Conservation (phyloP, 1,140 invertebrate genomes). For the Aphaenogaster rudis region DNA sequence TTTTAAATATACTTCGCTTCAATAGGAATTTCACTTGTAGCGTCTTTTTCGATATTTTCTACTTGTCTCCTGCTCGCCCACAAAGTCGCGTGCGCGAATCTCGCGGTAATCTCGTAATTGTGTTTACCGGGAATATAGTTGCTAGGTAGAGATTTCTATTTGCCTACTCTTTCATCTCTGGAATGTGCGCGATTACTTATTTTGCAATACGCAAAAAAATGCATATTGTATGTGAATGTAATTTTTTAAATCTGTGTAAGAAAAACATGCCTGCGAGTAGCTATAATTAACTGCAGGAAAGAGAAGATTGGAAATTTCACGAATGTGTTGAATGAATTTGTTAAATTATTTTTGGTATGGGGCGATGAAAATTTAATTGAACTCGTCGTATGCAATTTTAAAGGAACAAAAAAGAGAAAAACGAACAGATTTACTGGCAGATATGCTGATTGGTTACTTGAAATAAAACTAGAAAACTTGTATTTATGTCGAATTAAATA, state of each 20-base stretch:
- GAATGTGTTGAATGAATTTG: not conserved
- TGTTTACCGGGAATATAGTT: conserved; percentile 53
- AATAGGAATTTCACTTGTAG: conserved; percentile 1
- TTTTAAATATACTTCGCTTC: not conserved
- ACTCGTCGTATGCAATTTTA: not conserved
- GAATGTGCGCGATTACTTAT: conserved; percentile 56
- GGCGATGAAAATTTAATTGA: not conserved
- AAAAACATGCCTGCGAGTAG: not conserved
- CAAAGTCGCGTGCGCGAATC: conserved; percentile 37
- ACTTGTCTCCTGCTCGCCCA: not conserved
- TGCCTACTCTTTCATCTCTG: conserved; percentile 70
- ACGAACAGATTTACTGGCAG: not conserved
- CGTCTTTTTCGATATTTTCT: conserved; percentile 27
- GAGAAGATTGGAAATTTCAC: not conserved
- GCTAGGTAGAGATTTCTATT: conserved; percentile 72
- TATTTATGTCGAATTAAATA: not conserved
- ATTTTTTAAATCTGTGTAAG: not conserved
- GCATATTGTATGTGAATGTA: not conserved
- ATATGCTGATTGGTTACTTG: not conserved
- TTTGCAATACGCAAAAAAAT: not conserved
- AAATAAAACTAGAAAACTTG: not conserved
- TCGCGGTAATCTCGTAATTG: conserved; percentile 36
- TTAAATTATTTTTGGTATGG: not conserved
- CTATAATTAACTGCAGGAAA: not conserved
- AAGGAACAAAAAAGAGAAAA: not conserved